Percentiles rank a stretch among this genome's conserved stretches.
Conservation (phyloP, 2,888 invertebrate species). For the Alloscopus bannaensis region DNA sequence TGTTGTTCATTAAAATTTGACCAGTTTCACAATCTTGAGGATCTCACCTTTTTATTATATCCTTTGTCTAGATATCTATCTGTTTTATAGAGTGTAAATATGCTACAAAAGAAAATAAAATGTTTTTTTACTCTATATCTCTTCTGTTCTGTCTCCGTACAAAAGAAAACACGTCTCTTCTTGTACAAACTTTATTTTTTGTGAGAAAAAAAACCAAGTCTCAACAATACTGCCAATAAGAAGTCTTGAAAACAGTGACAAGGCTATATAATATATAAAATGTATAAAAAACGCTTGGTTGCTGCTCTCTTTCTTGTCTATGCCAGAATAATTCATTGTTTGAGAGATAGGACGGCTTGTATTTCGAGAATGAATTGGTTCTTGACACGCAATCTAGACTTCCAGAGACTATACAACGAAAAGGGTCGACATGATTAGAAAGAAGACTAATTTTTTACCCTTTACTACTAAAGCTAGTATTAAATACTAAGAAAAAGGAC, state of each 20-base stretch:
- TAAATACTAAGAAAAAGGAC: no score
- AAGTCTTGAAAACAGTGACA: neutral
- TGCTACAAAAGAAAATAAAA: neutral
- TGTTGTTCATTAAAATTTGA: neutral
- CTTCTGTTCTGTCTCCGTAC: no score
- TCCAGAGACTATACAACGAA: constrained; percentile 16
- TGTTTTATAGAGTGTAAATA: neutral
- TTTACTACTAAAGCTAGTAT: no score
- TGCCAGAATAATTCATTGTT: neutral
- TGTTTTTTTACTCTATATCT: no score
- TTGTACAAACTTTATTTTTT: no score
- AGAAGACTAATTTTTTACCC: neutral
- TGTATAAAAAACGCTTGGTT: neutral
- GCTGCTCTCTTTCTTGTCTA: constrained; percentile 9
- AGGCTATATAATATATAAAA: neutral
- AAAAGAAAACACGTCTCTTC: no score
- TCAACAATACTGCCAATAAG: no score
- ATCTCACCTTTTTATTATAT: neutral
- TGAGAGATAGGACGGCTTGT: neutral
- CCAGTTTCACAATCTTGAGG: neutral
- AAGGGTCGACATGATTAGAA: neutral
- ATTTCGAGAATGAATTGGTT: constrained; percentile 1
- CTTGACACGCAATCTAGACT: constrained; percentile 25
- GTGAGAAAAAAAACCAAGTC: no score
- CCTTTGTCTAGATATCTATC: neutral